Evolutionary conservation across 2,797 vertebrate species (phyloP), one percentile per base, ranked within the genome.

Genomic region (Melopsittacus undulatus): DNA sequence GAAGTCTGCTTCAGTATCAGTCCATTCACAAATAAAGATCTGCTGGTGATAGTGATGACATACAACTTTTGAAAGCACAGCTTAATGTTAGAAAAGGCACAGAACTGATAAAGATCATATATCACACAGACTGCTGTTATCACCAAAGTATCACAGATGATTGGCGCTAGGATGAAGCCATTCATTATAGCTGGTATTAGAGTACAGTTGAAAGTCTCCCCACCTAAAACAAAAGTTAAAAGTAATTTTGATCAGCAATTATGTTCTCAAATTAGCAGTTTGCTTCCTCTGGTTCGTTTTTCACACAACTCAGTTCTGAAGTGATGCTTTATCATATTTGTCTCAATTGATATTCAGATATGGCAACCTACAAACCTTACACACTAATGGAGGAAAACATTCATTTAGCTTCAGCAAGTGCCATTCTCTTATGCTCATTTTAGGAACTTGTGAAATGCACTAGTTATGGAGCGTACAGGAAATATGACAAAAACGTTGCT

Each of bases 41-140:
- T 85, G 13, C 8, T 52, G 20, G 18, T 75, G 59, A 77, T 45
- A 92, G 45, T 9, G 22, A 80, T 43, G 36, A 68, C 61, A 68
- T 64, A 27, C 8, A 67, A 72, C 51, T 87, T 84, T 38, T 89
- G 36, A 89, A 68, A 89, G 17, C 27, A 40, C 13, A 78, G 32
- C 29, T 81, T 82, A 70, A 52, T 61, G 40, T n/a, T 87, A 82
- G 64, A 90, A 95, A 94, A 90, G 48, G 48, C n/a, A 45, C 13
- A 69, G 51, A 84, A 36, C 64, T 51, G 61, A 84, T 82, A 92
- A 94, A 92, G 79, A 81, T 89, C 22, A 3, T 81, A 54, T 64
- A 92, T 85, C 74, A 90, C 56, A 64, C 38, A 70, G 75, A 85
- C 61, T 36, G 27, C 45, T 11, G 18, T 86, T 95, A 95, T 91